These are phyloP conservation scores for Orussus abietinus DNA, from an alignment of 1,140 invertebrate species.

Conservation along the genomic window DNA sequence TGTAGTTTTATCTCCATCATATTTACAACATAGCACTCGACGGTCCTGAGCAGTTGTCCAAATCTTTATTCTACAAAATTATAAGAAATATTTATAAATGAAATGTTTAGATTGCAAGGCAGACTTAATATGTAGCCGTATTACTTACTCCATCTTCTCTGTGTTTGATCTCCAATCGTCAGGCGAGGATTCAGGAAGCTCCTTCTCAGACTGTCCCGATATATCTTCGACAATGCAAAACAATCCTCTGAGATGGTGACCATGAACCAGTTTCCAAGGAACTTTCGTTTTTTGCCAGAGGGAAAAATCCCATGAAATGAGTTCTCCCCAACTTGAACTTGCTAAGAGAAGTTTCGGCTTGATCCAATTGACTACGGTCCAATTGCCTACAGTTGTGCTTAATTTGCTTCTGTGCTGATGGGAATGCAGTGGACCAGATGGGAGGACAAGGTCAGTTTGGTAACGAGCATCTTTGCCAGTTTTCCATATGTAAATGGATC, in stretches of 20 bases:
- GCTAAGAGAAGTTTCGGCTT: constrained; percentile 49
- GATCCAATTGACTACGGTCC: constrained; percentile 58
- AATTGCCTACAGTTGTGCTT: constrained; percentile 30
- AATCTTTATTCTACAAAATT: constrained; percentile 37
- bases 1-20: constrained; percentile 38
- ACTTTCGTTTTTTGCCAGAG: constrained; percentile 25
- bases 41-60: constrained; percentile 66
- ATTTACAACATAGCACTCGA: constrained; percentile 58
- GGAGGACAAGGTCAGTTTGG: constrained; percentile 41
- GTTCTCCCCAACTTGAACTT: constrained; percentile 53
- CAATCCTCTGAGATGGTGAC: constrained; percentile 51
- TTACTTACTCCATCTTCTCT: constrained; percentile 3
- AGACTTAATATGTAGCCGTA: neutral
- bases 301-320: constrained; percentile 52
- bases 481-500: constrained; percentile 56
- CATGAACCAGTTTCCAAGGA: constrained; percentile 46
- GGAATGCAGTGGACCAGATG: constrained; percentile 22
- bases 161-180: constrained; percentile 27
- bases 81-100: constrained; percentile 3
- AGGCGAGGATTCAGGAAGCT: neutral
- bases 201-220: neutral
- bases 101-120: constrained; percentile 8
- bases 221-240: constrained; percentile 49
- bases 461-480: constrained; percentile 55
- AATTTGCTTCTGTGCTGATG: constrained; percentile 33